These are phyloP conservation scores for Limenitis arthemis DNA, from an alignment of 2,888 invertebrate species.

Conservation along the genomic window DNA sequence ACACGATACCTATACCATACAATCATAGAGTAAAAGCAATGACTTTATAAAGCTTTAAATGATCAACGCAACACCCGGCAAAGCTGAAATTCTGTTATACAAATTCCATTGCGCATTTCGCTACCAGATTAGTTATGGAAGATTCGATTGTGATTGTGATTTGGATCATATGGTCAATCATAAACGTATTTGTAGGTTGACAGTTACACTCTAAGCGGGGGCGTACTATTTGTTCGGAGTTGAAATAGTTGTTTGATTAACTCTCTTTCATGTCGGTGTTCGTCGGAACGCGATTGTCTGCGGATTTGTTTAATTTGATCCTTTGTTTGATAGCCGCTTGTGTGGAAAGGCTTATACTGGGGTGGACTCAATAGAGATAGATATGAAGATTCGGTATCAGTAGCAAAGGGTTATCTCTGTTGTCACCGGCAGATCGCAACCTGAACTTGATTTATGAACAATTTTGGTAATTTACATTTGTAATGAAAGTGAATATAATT, in stretches of 20 bases:
- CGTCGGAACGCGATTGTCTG: slow-evolving; percentile 59
- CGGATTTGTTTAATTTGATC: slow-evolving; percentile 69
- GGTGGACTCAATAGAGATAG: slow-evolving; percentile 39
- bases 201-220: slow-evolving; percentile 52
- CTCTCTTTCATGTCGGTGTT: slow-evolving; percentile 65
- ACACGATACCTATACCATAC: too few species aligned
- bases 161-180: slow-evolving; percentile 49
- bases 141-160: slow-evolving; percentile 15
- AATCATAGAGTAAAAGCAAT: slow-evolving; percentile 6
- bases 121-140: slow-evolving; percentile 46
- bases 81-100: slow-evolving; percentile 41
- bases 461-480: neutral
- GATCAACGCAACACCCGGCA: slow-evolving; percentile 43
- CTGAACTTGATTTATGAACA: slow-evolving; percentile 39
- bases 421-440: slow-evolving; percentile 53
- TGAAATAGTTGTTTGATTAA: slow-evolving; percentile 65
- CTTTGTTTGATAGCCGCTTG: slow-evolving; percentile 64
- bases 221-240: slow-evolving; percentile 42
- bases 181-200: slow-evolving; percentile 51
- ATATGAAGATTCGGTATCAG: slow-evolving; percentile 52
- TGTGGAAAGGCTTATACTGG: slow-evolving; percentile 58
- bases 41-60: slow-evolving; percentile 22
- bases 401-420: slow-evolving; percentile 46
- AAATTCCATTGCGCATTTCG: slow-evolving; percentile 57
- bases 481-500: neutral